phyloP scores from a whole-genome alignment of 2,797 vertebrate genomes.

The Scarus forsteni region DNA sequence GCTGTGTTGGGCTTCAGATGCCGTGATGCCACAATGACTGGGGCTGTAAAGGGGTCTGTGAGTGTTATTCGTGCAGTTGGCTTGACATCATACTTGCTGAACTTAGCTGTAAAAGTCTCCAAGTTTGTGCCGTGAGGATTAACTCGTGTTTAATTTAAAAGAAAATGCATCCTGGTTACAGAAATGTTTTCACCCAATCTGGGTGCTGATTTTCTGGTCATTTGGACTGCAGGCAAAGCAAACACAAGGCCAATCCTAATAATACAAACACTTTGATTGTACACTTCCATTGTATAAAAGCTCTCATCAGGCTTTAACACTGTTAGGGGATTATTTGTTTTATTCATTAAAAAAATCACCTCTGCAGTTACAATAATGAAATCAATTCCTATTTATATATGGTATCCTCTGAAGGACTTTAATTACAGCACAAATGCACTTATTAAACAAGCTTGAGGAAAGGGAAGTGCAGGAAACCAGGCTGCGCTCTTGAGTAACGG shows the following conservation, averaged over 20 bases:
- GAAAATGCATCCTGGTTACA: slow-evolving; percentile 11
- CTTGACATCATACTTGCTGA: neutral
- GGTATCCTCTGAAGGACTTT: slow-evolving; percentile 49
- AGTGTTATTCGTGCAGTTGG: slow-evolving; percentile 10
- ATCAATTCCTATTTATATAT: slow-evolving; percentile 57
- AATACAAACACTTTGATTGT: slow-evolving; percentile 72
- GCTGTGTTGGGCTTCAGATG: too few relatives aligned
- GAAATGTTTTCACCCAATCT: slow-evolving; percentile 52
- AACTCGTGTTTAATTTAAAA: neutral
- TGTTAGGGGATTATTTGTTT: slow-evolving; percentile 55
- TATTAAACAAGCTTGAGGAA: slow-evolving; percentile 79
- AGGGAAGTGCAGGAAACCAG: slow-evolving; percentile 79
- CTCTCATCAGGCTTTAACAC: slow-evolving; percentile 52
- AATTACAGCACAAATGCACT: slow-evolving; percentile 68
- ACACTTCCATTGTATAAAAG: slow-evolving; percentile 48
- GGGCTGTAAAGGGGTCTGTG: neutral
- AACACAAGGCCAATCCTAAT: slow-evolving; percentile 63
- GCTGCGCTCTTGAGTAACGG: slow-evolving; percentile 74
- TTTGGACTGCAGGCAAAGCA: slow-evolving; percentile 68
- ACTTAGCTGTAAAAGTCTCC: neutral
- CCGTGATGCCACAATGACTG: too few relatives aligned
- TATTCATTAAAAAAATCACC: slow-evolving; percentile 39
- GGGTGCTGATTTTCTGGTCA: slow-evolving; percentile 66
- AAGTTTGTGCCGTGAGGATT: slow-evolving; percentile 20
- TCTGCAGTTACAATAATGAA: slow-evolving; percentile 58